Conservation (phyloP, 2,888 invertebrate species). For the Drosophila histrio region DNA sequence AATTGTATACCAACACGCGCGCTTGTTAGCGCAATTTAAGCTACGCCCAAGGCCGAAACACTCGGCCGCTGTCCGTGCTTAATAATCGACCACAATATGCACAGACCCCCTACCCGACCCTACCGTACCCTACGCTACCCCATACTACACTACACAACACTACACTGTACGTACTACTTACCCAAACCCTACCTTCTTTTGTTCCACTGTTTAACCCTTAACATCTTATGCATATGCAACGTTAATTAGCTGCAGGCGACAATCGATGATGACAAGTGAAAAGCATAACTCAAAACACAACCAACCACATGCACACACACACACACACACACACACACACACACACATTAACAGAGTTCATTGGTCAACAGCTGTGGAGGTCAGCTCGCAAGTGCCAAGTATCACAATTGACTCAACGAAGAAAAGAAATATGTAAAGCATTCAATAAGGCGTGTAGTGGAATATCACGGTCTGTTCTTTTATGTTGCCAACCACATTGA, state of each 20-base stretch:
- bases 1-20: conserved; percentile 41
- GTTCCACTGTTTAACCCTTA: background rate
- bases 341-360: conserved; percentile 10
- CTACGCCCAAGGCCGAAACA: conserved; percentile 47
- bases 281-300: conserved; percentile 28
- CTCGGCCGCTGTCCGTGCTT: conserved; percentile 37
- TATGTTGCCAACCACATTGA: background rate
- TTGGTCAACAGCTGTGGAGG: conserved; percentile 27
- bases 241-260: conserved; percentile 64
- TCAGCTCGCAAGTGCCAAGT: conserved; percentile 11
- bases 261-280: conserved; percentile 60
- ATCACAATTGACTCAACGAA: conserved; percentile 10
- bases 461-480: background rate
- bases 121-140: background rate
- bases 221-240: conserved; percentile 44
- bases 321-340: conserved; percentile 17
- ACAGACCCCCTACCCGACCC: background rate
- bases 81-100: conserved; percentile 57
- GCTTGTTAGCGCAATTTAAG: conserved; percentile 71
- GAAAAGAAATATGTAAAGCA: background rate
- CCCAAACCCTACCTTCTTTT: background rate
- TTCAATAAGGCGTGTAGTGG: background rate
- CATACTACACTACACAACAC: background rate
- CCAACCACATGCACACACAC: conserved; percentile 9
- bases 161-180: background rate